phyloP scores from a whole-genome alignment of 2,888 invertebrate genomes.

The Acheta domesticus region DNA sequence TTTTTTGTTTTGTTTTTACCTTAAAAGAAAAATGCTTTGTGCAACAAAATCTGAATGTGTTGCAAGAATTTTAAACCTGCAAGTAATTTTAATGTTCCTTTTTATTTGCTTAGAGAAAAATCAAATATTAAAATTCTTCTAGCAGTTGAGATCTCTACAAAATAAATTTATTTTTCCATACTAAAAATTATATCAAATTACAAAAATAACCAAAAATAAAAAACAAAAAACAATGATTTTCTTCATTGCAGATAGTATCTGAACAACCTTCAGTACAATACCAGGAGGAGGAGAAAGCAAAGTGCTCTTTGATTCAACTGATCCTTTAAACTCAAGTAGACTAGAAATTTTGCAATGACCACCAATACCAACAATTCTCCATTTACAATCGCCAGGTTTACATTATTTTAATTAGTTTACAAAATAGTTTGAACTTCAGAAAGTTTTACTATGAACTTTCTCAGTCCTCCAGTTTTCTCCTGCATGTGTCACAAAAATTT shows the following conservation, averaged over 20 bases:
- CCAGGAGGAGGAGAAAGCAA: neutral
- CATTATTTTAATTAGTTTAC: too few species aligned
- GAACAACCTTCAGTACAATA: too few species aligned
- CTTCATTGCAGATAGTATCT: neutral
- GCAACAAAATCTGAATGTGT: too few species aligned
- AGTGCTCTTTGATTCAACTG: neutral
- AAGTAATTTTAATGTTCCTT: too few species aligned
- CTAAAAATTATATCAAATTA: neutral
- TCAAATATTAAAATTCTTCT: neutral
- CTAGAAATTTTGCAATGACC: neutral
- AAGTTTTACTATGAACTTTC: too few species aligned
- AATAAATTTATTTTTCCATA: neutral
- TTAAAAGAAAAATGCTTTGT: too few species aligned
- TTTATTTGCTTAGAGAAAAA: neutral
- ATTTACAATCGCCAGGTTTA: too few species aligned
- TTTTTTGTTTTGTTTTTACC: neutral
- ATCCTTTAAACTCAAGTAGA: neutral
- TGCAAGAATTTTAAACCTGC: too few species aligned
- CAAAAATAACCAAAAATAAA: neutral
- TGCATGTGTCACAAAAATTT: too few species aligned
- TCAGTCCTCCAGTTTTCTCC: too few species aligned
- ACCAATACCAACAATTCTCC: neutral
- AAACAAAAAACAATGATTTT: neutral
- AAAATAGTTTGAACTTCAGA: too few species aligned
- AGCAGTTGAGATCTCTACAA: neutral